Base-by-base conservation (phyloP, 2,797 vertebrate genomes). In the Lutjanus campechanus region DNA sequence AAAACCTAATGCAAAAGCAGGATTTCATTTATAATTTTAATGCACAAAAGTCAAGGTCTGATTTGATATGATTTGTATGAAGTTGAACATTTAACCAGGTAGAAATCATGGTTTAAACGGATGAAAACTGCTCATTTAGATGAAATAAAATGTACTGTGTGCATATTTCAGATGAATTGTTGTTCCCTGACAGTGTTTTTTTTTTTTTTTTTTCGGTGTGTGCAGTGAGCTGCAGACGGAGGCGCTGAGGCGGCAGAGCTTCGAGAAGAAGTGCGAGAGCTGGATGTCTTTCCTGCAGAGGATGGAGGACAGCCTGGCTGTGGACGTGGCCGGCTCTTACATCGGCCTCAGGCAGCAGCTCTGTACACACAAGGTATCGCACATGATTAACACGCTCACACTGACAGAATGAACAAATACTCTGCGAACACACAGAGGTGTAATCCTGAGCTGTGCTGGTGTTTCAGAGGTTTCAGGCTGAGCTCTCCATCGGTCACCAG, bases 261-360 rank as follows among this genome's bases (percentile, higher is more conserved):
- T 99, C 71, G 91, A 97, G 91, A 90, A 93, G 85, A 96, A 95
- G 88, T 98, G 96, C 89, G 96, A 97, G 86, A 95, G 93, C 76
- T 98, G 97, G 97, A 95, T 95, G 86, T 91, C 78, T 0, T 97
- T 97, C 85, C 93, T 98, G 65, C 96, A 98, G 93, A 96, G 92
- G 92, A 95, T 96, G 93, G 96, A 96, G 87, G 95, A 97, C 68
- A 72, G 62, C 1, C 90, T 98, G 73, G 93, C 93, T 3, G 91
- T 86, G 49, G 92, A 96, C 12, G 81, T 97, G 10, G 91, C 96
- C 0, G 92, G 95, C 1, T 93, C 25, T 0, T 96, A 96, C 77
- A 62, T 83, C 8, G 93, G 93, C 12, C 95, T 99, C 54, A 89
- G 94, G 60, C 93, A 96, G 69, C 97, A 98, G 77, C 97, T 97